Conservation (phyloP, 2,113 vertebrate species). For the Lanius ludovicianus region DNA sequence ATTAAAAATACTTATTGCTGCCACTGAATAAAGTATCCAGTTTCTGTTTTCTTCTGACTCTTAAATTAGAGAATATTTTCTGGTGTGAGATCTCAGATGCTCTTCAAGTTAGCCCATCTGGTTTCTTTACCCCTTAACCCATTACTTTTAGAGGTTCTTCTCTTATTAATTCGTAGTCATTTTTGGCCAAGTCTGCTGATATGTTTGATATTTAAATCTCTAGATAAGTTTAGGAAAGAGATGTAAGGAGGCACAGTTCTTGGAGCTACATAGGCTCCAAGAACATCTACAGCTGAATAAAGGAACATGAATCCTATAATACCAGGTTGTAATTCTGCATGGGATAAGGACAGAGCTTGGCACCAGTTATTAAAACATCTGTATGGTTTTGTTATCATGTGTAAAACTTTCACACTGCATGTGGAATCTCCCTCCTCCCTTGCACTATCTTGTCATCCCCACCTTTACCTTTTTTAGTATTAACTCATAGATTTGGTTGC, state of each 20-base stretch:
- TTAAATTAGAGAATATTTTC: background rate
- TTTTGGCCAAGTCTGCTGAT: background rate
- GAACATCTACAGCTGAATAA: background rate
- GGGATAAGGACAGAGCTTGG: background rate
- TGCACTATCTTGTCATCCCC: background rate
- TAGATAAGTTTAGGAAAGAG: background rate
- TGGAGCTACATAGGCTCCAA: background rate
- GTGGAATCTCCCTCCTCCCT: background rate
- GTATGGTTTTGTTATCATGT: background rate
- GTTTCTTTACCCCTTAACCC: background rate
- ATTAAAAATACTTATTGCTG: background rate
- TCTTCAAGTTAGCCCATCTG: background rate
- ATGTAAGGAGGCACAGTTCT: background rate
- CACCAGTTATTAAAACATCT: background rate
- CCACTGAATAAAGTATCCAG: background rate
- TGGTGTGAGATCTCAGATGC: background rate
- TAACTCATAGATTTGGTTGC: background rate
- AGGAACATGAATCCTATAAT: background rate
- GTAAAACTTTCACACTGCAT: background rate
- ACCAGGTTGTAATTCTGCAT: background rate
- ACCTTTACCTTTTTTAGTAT: background rate
- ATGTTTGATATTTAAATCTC: background rate
- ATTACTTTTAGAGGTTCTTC: background rate
- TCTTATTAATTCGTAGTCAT: background rate
- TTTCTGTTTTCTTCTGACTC: background rate